A percentile compares a stretch with the other conserved stretches of the same genome.
Conservation (phyloP, 2,888 invertebrate species). For the Sabatieria punctata region DNA sequence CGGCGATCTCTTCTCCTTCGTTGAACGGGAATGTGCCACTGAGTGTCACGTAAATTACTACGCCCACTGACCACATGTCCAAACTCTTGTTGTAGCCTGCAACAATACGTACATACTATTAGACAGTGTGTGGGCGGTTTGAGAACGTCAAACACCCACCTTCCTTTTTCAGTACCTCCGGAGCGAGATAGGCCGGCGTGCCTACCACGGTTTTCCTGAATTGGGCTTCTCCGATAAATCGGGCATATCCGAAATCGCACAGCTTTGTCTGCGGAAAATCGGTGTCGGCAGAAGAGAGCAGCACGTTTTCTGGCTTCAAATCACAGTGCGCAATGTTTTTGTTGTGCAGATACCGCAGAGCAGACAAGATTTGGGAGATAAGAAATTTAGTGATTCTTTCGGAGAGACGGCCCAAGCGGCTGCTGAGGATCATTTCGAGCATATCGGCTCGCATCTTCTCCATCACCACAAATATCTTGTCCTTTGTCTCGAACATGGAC, state of each 20-base stretch:
- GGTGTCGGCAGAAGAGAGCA: slow-evolving; percentile 23
- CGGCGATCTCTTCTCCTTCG: slow-evolving; percentile 86
- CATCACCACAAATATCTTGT: slow-evolving; percentile 97
- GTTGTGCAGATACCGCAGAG: slow-evolving; percentile 85
- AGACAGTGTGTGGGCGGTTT: background rate
- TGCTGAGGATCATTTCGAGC: slow-evolving; percentile 94
- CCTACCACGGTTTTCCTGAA: slow-evolving; percentile 30
- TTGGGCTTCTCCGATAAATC: slow-evolving; percentile 25
- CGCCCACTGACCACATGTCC: slow-evolving; percentile 99
- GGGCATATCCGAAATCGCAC: slow-evolving; percentile 31
- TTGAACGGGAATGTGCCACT: slow-evolving; percentile 99
- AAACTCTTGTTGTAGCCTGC: slow-evolving; percentile 77
- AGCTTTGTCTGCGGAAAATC: slow-evolving; percentile 30
- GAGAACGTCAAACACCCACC: slow-evolving; percentile 30
- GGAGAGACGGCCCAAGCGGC: slow-evolving; percentile 63
- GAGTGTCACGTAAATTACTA: slow-evolving; percentile 83
- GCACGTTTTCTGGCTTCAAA: slow-evolving; percentile 29
- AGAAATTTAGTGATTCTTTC: slow-evolving; percentile 51
- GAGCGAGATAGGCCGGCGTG: slow-evolving; percentile 48
- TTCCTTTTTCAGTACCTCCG: slow-evolving; percentile 90
- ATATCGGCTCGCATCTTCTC: slow-evolving; percentile 96
- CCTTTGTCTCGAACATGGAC: slow-evolving; percentile 94
- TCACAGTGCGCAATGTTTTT: slow-evolving; percentile 39
- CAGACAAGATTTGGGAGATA: slow-evolving; percentile 62
- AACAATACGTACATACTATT: too few species aligned